Conservation (phyloP, 2,888 invertebrate genomes). For the Linnaemya tessellans region DNA sequence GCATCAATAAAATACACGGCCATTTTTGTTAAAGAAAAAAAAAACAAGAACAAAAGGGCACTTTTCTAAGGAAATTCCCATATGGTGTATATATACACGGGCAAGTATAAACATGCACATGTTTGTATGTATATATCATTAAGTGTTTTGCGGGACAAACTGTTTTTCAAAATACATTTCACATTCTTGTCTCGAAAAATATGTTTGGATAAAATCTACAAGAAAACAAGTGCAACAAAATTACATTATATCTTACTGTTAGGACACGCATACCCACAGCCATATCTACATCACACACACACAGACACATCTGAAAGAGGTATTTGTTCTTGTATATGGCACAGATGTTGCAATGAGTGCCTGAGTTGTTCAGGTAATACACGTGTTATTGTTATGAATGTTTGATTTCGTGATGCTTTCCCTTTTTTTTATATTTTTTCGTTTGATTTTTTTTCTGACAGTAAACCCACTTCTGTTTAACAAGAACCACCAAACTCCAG, state of each 20-base stretch:
- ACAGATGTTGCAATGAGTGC: background rate
- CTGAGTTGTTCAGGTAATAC: background rate
- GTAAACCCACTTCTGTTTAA: conserved; percentile 5
- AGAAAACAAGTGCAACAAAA: conserved; percentile 8
- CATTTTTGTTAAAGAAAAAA: too few species aligned
- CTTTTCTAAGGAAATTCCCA: too few species aligned
- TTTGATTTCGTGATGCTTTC: conserved; percentile 1
- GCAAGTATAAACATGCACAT: too few species aligned
- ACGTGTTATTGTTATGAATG: background rate
- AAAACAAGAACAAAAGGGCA: too few species aligned
- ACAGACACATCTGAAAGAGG: too few species aligned
- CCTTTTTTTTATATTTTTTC: background rate
- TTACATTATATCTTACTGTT: background rate
- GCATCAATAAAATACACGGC: too few species aligned
- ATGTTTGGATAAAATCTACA: background rate
- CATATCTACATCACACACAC: background rate
- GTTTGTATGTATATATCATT: too few species aligned
- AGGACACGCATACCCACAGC: background rate
- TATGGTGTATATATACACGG: too few species aligned
- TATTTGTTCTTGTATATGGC: background rate
- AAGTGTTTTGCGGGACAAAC: too few species aligned
- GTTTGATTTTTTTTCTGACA: background rate
- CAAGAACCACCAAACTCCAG: conserved; percentile 9
- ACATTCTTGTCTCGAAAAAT: background rate
- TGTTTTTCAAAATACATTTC: background rate